phyloP scores from a whole-genome alignment of 2,113 vertebrate genomes.

The Microtus richardsoni region DNA sequence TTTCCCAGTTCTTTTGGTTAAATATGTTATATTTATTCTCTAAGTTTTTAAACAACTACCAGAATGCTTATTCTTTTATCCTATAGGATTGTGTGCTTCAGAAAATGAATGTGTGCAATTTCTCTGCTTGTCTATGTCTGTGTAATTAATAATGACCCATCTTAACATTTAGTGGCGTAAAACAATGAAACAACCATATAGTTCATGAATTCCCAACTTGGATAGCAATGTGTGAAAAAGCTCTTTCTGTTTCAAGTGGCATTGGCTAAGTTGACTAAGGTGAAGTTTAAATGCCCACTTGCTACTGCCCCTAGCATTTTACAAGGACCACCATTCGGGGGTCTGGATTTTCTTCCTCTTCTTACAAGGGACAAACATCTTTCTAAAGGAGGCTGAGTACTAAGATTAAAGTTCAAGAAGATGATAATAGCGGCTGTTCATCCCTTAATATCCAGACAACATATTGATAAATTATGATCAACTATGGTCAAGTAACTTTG shows the following conservation, averaged over 20 bases:
- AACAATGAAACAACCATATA: background rate
- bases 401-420: background rate
- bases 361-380: background rate
- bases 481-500: background rate
- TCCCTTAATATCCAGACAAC: background rate
- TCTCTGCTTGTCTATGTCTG: background rate
- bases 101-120: background rate
- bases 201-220: background rate
- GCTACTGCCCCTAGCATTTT: background rate
- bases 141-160: background rate
- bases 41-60: background rate
- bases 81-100: background rate
- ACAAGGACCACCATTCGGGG: accelerated
- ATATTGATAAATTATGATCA: background rate
- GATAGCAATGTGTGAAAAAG: background rate
- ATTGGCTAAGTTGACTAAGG: background rate
- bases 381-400: background rate
- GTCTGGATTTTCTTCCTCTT: background rate
- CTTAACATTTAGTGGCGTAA: background rate
- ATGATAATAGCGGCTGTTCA: background rate
- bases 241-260: background rate
- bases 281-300: background rate
- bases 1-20: background rate
- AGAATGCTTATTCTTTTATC: background rate
- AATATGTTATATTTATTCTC: background rate